Evolutionary conservation across 2,888 invertebrate genomes (phyloP).

Genomic region (Drosophila antonietae): DNA sequence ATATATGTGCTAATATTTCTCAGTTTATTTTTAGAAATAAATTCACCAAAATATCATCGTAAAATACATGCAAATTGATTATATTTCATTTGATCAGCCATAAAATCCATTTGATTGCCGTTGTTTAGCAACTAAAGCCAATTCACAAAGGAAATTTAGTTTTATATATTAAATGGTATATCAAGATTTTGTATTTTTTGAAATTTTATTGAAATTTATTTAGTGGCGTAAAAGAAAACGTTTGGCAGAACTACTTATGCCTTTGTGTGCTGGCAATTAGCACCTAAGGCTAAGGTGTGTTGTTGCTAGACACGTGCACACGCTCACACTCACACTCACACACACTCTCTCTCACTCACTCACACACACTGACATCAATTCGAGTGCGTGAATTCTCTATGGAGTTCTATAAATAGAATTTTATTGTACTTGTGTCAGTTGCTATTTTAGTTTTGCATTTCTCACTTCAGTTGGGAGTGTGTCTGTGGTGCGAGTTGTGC

Average conservation of each 20-base stretch:
- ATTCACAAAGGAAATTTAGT: neutral
- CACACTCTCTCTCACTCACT: neutral
- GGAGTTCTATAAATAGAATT: neutral
- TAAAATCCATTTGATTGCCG: neutral
- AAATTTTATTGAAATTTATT: neutral
- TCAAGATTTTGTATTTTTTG: neutral
- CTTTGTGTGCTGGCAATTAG: neutral
- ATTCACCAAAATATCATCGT: no score
- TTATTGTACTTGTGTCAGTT: neutral
- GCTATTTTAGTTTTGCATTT: conserved; percentile 4
- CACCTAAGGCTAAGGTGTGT: no score
- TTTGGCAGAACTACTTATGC: neutral
- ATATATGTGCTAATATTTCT: no score
- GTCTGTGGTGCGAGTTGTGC: neutral
- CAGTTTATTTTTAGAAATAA: no score
- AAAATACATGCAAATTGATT: no score
- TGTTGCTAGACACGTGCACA: neutral
- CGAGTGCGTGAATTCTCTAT: neutral
- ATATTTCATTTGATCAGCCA: neutral
- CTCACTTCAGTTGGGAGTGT: neutral
- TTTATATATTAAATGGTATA: neutral
- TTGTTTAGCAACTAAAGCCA: neutral
- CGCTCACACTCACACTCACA: neutral
- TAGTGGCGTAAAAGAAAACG: neutral
- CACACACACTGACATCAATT: neutral